A percentile compares a stretch with the other conserved stretches of the same genome.
Conservation (phyloP, 2,113 vertebrate genomes). For the Ploceus nigricollis region DNA sequence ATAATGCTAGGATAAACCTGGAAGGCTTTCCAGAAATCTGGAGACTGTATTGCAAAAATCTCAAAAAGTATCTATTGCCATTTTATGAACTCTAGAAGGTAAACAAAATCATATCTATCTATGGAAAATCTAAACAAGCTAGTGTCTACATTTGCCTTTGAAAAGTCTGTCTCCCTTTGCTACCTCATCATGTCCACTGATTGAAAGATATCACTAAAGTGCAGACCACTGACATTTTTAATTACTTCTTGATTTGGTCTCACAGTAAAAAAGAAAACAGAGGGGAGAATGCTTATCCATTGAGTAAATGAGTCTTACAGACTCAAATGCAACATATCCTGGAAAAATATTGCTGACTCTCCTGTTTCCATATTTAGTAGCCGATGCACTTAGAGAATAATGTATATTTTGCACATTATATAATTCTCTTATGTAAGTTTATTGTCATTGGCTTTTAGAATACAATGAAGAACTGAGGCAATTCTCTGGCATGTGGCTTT, state of each 20-base stretch:
- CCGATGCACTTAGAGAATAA: not conserved
- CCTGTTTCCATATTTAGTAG: not conserved
- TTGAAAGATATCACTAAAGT: not conserved
- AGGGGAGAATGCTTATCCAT: not conserved
- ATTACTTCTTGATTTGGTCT: not conserved
- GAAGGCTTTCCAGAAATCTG: not conserved
- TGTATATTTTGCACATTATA: not conserved
- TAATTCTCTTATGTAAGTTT: not conserved
- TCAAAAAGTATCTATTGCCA: not conserved
- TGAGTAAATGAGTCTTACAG: not conserved
- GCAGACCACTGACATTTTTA: not conserved
- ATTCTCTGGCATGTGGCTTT: not conserved
- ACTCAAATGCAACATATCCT: not conserved
- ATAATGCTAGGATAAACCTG: not conserved
- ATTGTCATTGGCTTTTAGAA: not conserved
- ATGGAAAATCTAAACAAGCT: not conserved
- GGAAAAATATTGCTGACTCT: not conserved
- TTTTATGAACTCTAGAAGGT: not conserved
- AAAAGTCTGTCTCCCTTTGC: not conserved
- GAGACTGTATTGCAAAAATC: not conserved
- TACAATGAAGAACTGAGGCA: not conserved
- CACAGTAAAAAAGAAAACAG: not conserved
- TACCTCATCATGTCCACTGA: not conserved
- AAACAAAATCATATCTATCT: not conserved
- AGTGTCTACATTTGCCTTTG: not conserved